phyloP scores from a whole-genome alignment of 2,113 vertebrate genomes.

The Craseonycteris thonglongyai region DNA sequence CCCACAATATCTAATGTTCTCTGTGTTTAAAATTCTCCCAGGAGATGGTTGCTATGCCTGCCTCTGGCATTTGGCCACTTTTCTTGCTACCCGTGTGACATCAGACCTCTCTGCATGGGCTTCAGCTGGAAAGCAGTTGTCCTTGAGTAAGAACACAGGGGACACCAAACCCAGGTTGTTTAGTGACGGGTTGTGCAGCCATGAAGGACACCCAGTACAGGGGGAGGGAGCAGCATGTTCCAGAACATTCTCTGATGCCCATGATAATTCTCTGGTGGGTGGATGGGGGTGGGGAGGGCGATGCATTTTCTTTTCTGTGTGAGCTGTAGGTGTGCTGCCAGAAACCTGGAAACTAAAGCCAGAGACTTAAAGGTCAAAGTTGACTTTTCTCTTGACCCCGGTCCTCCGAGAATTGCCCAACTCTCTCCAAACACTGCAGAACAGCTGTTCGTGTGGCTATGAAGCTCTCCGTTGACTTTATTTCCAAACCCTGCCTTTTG shows the following conservation, averaged over 20 bases:
- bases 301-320: background rate
- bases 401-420: constrained; percentile 35
- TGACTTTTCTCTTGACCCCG: background rate
- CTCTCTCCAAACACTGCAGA: constrained; percentile 39
- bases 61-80: background rate
- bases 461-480: constrained; percentile 53
- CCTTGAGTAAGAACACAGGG: background rate
- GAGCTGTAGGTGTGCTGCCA: background rate
- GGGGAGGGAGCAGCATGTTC: background rate
- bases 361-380: background rate
- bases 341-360: background rate
- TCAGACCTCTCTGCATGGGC: background rate
- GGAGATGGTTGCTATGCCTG: constrained; percentile 22
- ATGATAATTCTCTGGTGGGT: background rate
- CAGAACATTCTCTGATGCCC: background rate
- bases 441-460: constrained; percentile 36
- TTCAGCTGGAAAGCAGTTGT: background rate
- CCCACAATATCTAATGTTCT: background rate
- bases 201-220: background rate
- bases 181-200: accelerated
- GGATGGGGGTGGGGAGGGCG: background rate
- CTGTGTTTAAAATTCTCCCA: background rate
- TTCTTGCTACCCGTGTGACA: background rate
- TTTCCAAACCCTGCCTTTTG: constrained; percentile 60
- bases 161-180: background rate